Percentiles rank a stretch among this genome's conserved stretches.
Conservation (phyloP, 2,888 invertebrate species). For the Pristionchus exspectatus region DNA sequence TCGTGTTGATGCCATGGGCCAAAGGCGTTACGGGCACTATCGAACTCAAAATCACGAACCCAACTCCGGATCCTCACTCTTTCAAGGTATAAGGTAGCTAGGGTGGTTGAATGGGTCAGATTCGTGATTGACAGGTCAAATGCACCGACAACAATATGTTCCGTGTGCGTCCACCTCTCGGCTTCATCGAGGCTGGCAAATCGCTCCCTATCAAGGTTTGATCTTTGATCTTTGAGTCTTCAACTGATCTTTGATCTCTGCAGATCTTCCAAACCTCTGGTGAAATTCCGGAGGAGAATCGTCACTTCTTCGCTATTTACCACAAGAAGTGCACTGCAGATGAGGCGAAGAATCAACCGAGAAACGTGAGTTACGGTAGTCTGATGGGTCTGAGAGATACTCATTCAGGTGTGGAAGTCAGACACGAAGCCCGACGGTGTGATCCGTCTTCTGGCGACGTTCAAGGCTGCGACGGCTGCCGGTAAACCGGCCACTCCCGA, state of each 20-base stretch:
- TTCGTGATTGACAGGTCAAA: slow-evolving; percentile 27
- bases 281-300: slow-evolving; percentile 30
- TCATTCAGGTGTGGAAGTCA: slow-evolving; percentile 30
- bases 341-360: slow-evolving; percentile 48
- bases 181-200: slow-evolving; percentile 26
- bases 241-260: neutral
- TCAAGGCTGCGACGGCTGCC: neutral
- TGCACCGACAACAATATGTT: slow-evolving; percentile 51
- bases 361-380: slow-evolving; percentile 31
- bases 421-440: slow-evolving; percentile 50
- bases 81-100: slow-evolving; percentile 22
- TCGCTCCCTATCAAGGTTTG: slow-evolving; percentile 17
- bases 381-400: neutral
- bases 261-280: slow-evolving; percentile 37
- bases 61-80: slow-evolving; percentile 29
- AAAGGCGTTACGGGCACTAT: slow-evolving; percentile 15
- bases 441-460: slow-evolving; percentile 10
- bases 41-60: slow-evolving; percentile 49
- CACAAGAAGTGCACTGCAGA: slow-evolving; percentile 35
- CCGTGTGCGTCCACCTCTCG: slow-evolving; percentile 51
- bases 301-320: slow-evolving; percentile 53
- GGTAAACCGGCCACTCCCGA: neutral
- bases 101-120: neutral
- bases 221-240: neutral
- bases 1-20: neutral